Conservation (phyloP, 2,888 invertebrate genomes). For the Scaeva pyrastri region DNA sequence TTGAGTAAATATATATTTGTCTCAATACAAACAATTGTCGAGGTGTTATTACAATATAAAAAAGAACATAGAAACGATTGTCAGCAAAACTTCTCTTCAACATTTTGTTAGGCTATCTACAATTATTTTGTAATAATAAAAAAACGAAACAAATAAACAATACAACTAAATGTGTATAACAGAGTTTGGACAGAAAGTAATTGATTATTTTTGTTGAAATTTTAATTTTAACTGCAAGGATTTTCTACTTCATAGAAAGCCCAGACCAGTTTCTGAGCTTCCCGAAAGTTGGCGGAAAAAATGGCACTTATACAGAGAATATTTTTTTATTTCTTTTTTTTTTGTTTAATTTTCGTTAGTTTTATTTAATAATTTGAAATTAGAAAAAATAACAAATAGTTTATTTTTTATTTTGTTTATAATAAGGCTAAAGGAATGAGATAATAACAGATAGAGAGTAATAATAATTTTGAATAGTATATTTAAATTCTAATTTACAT, state of each 20-base stretch:
- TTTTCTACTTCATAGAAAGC: constrained; percentile 34
- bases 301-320: constrained; percentile 75
- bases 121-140: constrained; percentile 53
- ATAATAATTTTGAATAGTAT: constrained; percentile 58
- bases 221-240: constrained; percentile 15
- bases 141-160: constrained; percentile 22
- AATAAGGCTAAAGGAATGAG: constrained; percentile 68
- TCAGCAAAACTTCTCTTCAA: constrained; percentile 70
- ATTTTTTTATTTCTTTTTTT: constrained; percentile 32
- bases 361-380: constrained; percentile 33
- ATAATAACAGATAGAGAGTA: constrained; percentile 60
- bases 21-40: constrained; percentile 12
- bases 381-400: constrained; percentile 45
- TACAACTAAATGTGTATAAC: constrained; percentile 44
- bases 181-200: constrained; percentile 23
- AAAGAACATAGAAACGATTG: constrained; percentile 60
- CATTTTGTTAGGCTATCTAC: constrained; percentile 73
- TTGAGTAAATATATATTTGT: neutral
- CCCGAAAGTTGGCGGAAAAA: constrained; percentile 53
- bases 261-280: constrained; percentile 20
- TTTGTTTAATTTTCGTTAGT: constrained; percentile 35
- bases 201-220: neutral
- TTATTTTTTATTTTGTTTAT: constrained; percentile 38
- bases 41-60: constrained; percentile 31
- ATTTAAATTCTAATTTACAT: constrained; percentile 70